Conservation (phyloP, 2,113 vertebrate genomes). For the Porphyrio hochstetteri region DNA sequence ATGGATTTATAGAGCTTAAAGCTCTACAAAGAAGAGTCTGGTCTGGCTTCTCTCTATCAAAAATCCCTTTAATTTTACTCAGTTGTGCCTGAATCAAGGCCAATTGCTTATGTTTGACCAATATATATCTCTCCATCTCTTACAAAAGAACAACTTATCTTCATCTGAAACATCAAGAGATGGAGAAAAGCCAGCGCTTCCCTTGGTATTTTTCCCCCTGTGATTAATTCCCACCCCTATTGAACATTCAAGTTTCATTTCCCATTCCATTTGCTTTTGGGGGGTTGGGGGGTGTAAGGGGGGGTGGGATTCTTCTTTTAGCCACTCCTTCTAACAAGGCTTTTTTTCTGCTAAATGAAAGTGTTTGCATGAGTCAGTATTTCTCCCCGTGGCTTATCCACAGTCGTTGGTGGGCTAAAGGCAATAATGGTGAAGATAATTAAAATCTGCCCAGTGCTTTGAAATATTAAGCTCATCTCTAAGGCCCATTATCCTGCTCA, state of each 20-base stretch:
- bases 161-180: constrained; percentile 66
- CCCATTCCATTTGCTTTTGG: constrained; percentile 1
- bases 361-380: background rate
- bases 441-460: constrained; percentile 41
- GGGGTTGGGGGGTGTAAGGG: too few relatives aligned
- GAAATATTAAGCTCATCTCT: constrained; percentile 35
- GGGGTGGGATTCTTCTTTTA: constrained; percentile 29
- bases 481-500: constrained; percentile 24
- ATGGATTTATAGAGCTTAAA: constrained; percentile 45
- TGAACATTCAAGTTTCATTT: constrained; percentile 63
- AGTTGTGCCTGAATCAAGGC: constrained; percentile 61
- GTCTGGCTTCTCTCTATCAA: constrained; percentile 58
- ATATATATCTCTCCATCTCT: constrained; percentile 59
- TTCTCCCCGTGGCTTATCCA: background rate
- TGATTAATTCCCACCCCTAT: constrained; percentile 58
- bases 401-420: background rate
- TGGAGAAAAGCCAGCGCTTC: constrained; percentile 60
- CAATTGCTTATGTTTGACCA: constrained; percentile 57
- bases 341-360: constrained; percentile 34
- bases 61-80: constrained; percentile 53
- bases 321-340: background rate
- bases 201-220: constrained; percentile 51
- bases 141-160: constrained; percentile 63
- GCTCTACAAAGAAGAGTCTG: constrained; percentile 55
- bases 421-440: constrained; percentile 42